A percentile compares a stretch with the other conserved stretches of the same genome.
phyloP scores from a whole-genome alignment of 2,113 vertebrate genomes.

The Chiloscyllium plagiosum region DNA sequence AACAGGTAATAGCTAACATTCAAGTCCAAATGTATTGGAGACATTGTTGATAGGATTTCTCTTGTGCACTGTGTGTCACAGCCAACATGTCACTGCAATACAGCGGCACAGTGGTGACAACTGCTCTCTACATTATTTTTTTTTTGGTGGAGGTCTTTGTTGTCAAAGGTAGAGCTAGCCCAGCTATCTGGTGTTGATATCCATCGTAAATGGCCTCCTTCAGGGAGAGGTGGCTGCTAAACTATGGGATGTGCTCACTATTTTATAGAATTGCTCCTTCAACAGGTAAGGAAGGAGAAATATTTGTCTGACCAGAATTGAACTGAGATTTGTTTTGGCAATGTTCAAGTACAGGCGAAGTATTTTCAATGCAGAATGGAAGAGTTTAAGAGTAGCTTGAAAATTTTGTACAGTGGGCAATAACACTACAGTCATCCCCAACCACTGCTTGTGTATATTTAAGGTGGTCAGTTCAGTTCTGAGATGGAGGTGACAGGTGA shows the following conservation, averaged over 20 bases:
- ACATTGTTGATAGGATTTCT: not conserved
- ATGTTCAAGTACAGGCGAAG: not conserved
- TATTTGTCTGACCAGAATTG: not conserved
- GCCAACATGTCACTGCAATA: not conserved
- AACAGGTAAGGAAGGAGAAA: not conserved
- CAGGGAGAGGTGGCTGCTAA: too few species aligned
- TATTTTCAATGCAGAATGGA: not conserved
- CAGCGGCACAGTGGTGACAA: not conserved
- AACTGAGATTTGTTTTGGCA: not conserved
- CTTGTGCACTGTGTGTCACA: not conserved
- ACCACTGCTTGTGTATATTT: not conserved
- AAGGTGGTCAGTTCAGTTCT: not conserved
- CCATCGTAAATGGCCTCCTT: not conserved
- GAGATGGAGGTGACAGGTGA: not conserved
- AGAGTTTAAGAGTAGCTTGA: not conserved
- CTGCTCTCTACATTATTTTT: not conserved
- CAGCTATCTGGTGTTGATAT: not conserved
- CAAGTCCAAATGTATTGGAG: not conserved
- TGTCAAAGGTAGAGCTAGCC: not conserved
- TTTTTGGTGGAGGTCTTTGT: not conserved
- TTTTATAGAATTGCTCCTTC: not conserved
- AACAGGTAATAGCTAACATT: not conserved
- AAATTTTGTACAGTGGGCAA: not conserved
- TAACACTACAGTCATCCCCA: not conserved
- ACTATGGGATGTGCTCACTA: not conserved